Conservation (phyloP, 53 echinoderm and acorn worm genomes). For the Holothuria leucospilota region DNA sequence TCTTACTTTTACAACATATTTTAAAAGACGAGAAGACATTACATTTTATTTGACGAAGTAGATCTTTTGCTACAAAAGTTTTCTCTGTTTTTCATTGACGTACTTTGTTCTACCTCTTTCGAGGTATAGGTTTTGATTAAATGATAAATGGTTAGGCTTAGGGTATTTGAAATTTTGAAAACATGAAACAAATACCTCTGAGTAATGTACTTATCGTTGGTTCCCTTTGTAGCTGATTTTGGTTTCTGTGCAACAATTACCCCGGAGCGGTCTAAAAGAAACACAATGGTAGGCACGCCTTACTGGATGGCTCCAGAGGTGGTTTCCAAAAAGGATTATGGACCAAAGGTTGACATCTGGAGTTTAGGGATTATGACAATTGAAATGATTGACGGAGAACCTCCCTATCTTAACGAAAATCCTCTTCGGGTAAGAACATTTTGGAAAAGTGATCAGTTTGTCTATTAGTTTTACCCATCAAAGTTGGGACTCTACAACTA, state of each 20-base stretch:
- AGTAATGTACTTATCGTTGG: not conserved
- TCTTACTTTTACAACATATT: too few species aligned
- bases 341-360: conserved; percentile 99
- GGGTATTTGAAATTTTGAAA: too few species aligned
- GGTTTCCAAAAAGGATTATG: conserved; percentile 98
- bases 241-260: conserved; percentile 99
- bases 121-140: too few species aligned
- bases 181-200: too few species aligned
- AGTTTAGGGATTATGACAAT: conserved; percentile 98
- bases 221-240: conserved; percentile 84
- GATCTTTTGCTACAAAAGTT: too few species aligned
- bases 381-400: conserved; percentile 99
- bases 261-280: conserved; percentile 95
- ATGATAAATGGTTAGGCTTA: too few species aligned
- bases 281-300: conserved; percentile 98
- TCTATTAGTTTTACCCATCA: too few species aligned
- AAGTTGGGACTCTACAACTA: too few species aligned
- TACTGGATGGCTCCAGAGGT: conserved; percentile 99
- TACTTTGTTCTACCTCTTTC: too few species aligned
- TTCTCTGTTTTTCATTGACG: too few species aligned
- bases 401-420: conserved; percentile 97
- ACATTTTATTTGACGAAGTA: too few species aligned
- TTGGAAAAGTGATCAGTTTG: not conserved
- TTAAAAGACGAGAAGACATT: too few species aligned
- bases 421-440: conserved; percentile 87